A percentile compares a stretch with the other conserved stretches of the same genome.
phyloP scores from a whole-genome alignment of 2,113 vertebrate genomes.

The Kryptolebias marmoratus region DNA sequence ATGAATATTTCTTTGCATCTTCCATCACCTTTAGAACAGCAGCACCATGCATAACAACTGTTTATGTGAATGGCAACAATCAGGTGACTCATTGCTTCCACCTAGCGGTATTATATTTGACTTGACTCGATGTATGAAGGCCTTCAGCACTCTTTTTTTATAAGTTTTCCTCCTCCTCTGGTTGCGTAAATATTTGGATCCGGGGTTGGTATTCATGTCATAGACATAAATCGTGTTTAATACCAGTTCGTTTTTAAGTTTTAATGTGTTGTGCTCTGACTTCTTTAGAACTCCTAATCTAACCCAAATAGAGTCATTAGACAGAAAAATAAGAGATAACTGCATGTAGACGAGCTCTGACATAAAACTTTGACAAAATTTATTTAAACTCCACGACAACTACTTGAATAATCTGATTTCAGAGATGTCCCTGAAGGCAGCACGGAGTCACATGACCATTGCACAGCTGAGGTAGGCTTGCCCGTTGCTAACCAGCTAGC shows the following conservation, averaged over 20 bases:
- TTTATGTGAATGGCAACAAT: neutral
- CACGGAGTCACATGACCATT: constrained; percentile 64
- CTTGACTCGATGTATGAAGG: neutral
- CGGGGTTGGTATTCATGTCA: too few species aligned
- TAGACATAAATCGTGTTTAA: neutral
- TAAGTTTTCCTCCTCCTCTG: neutral
- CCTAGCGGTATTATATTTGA: constrained; percentile 22
- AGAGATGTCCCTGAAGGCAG: constrained; percentile 32
- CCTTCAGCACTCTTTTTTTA: neutral
- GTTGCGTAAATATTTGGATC: too few species aligned
- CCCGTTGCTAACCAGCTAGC: constrained; percentile 66
- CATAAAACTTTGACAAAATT: too few species aligned
- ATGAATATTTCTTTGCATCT: too few species aligned
- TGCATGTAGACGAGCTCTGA: too few species aligned
- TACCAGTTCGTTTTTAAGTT: neutral
- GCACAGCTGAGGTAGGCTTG: constrained; percentile 74
- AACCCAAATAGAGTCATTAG: too few species aligned
- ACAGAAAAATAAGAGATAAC: too few species aligned
- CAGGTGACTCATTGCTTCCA: constrained; percentile 24
- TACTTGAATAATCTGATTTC: neutral
- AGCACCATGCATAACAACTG: too few species aligned
- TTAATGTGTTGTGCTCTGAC: neutral
- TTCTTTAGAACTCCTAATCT: neutral
- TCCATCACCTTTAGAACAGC: too few species aligned
- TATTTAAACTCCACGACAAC: neutral